phyloP scores from a whole-genome alignment of 2,888 invertebrate genomes.

The Perizoma affinitatum region DNA sequence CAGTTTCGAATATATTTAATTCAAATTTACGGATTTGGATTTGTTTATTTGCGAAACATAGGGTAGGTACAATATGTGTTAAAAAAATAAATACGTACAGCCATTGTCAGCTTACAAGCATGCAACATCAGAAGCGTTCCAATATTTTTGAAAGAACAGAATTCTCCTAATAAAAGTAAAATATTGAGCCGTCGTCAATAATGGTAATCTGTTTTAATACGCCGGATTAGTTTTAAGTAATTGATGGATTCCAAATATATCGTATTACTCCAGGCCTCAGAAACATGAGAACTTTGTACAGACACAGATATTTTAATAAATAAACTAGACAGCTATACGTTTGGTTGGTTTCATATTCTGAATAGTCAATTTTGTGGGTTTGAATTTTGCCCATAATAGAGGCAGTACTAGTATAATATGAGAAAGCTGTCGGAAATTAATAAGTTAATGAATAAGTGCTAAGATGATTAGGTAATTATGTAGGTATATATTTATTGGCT shows the following conservation, averaged over 20 bases:
- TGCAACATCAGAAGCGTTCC: neutral
- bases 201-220: constrained; percentile 32
- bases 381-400: constrained; percentile 1
- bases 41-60: no score
- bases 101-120: no score
- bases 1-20: no score
- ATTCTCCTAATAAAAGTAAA: no score
- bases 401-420: constrained; percentile 5
- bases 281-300: constrained; percentile 20
- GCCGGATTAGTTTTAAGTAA: constrained; percentile 29
- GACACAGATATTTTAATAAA: neutral
- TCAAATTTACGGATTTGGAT: neutral
- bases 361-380: constrained; percentile 12
- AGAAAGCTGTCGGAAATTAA: neutral
- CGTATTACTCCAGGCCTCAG: constrained; percentile 22
- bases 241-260: constrained; percentile 27
- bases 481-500: neutral
- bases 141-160: no score
- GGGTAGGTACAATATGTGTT: no score
- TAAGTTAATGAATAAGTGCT: neutral
- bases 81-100: neutral
- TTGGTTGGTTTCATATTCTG: constrained; percentile 11
- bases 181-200: constrained; percentile 17
- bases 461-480: neutral
- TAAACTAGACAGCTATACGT: neutral